phyloP scores from a whole-genome alignment of 2,113 vertebrate genomes.

The Cyprinodon tularosa region DNA sequence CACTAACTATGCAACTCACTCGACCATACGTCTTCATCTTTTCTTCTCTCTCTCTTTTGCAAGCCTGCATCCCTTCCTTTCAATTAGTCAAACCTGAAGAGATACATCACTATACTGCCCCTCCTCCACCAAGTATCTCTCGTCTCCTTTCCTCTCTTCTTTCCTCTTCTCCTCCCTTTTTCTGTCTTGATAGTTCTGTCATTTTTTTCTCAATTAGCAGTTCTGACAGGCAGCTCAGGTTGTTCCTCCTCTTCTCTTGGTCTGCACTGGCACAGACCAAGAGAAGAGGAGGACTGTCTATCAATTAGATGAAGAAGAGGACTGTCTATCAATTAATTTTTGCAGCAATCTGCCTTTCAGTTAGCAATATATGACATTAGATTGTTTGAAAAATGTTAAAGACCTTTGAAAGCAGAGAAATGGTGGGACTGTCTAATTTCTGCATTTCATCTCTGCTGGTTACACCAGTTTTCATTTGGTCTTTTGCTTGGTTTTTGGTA shows the following conservation, averaged over 20 bases:
- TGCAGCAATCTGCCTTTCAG: slow-evolving; percentile 13
- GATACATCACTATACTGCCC: slow-evolving; percentile 65
- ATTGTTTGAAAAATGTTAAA: neutral
- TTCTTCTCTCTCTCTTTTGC: slow-evolving; percentile 46
- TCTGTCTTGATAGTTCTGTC: slow-evolving; percentile 71
- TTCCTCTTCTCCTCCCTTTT: slow-evolving; percentile 59
- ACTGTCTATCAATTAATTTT: slow-evolving; percentile 28
- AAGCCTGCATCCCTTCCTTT: slow-evolving; percentile 77
- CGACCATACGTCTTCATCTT: slow-evolving; percentile 46
- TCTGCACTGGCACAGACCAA: slow-evolving; percentile 44
- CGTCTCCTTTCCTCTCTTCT: slow-evolving; percentile 48
- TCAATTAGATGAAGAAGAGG: too few relatives aligned
- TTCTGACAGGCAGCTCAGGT: slow-evolving; percentile 72
- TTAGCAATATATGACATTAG: neutral
- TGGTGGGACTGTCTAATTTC: neutral
- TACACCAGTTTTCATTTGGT: too few relatives aligned
- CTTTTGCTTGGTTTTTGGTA: too few relatives aligned
- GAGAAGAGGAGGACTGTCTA: too few relatives aligned
- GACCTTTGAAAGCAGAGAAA: neutral
- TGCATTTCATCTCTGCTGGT: too few relatives aligned
- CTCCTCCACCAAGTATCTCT: slow-evolving; percentile 60
- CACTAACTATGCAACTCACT: slow-evolving; percentile 19
- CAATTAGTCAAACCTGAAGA: slow-evolving; percentile 79
- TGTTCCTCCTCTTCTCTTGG: slow-evolving; percentile 64
- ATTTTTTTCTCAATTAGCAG: slow-evolving; percentile 78